phyloP scores from a whole-genome alignment of 2,888 invertebrate genomes.

The Vannuccia rotundouncinata region DNA sequence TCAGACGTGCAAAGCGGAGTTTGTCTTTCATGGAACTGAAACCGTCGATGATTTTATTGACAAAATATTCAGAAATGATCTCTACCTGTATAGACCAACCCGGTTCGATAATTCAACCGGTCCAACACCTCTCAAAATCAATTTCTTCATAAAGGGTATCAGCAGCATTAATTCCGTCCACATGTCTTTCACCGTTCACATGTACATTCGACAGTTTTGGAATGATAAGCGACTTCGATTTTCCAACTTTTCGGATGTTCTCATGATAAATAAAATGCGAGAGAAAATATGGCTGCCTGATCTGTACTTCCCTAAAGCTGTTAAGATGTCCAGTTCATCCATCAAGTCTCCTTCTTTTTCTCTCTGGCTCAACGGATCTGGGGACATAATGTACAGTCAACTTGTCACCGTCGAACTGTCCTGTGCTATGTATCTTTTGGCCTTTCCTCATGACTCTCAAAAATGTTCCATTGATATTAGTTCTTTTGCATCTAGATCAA shows the following conservation, averaged over 20 bases:
- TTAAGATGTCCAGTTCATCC: not conserved
- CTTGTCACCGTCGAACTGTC: not conserved
- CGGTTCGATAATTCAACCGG: not conserved
- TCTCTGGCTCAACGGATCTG: not conserved
- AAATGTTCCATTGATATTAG: not conserved
- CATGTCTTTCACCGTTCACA: not conserved
- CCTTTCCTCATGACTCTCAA: not conserved
- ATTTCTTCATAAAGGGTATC: not conserved
- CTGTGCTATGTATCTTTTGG: not conserved
- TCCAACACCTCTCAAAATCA: not conserved
- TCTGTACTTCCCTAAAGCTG: not conserved
- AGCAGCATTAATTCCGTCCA: not conserved
- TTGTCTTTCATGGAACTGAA: not conserved
- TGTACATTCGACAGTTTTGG: not conserved
- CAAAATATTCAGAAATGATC: not conserved
- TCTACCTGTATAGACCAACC: not conserved
- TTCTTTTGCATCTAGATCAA: not conserved
- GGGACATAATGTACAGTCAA: not conserved
- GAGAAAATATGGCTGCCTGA: not conserved
- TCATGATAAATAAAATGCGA: not conserved
- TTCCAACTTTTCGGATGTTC: not conserved
- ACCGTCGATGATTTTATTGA: not conserved
- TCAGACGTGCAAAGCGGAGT: too few relatives aligned
- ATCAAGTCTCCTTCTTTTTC: not conserved
- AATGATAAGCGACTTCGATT: not conserved